Evolutionary conservation across 2,888 invertebrate species (phyloP).

Genomic region (Torymus auratus): DNA sequence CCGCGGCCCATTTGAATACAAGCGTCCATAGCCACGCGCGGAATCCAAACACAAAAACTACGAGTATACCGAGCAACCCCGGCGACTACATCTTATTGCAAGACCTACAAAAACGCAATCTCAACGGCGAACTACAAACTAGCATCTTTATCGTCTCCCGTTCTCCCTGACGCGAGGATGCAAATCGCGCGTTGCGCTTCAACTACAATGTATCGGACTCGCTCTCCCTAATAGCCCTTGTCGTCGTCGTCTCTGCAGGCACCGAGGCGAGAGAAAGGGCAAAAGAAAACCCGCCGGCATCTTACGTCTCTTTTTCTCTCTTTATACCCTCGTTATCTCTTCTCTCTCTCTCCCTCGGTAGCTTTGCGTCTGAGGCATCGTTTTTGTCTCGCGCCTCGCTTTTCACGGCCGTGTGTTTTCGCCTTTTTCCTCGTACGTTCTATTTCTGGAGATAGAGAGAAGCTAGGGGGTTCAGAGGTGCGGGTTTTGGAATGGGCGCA

Average conservation of each 20-base stretch:
- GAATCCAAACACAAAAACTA: no score
- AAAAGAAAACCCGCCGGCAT: neutral
- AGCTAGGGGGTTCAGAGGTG: no score
- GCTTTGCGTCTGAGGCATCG: neutral
- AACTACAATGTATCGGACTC: slow-evolving; percentile 23
- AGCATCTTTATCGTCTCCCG: neutral
- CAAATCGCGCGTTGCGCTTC: slow-evolving; percentile 22
- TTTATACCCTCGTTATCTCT: slow-evolving; percentile 9
- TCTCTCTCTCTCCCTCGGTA: neutral
- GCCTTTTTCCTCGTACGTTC: no score
- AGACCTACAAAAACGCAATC: no score
- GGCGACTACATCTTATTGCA: no score
- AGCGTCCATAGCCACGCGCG: no score
- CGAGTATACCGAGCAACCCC: no score
- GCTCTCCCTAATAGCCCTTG: neutral
- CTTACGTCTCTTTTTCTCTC: slow-evolving; percentile 47
- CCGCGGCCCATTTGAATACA: no score
- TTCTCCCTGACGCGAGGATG: neutral
- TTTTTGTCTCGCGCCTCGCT: slow-evolving; percentile 8
- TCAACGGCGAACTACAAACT: neutral
- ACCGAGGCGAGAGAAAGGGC: slow-evolving; percentile 13
- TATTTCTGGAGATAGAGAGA: no score
- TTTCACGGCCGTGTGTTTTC: neutral
- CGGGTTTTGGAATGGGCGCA: no score
- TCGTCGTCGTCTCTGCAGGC: neutral